Conservation (phyloP, 2,113 vertebrate genomes). For the Plecturocebus donacophilus region DNA sequence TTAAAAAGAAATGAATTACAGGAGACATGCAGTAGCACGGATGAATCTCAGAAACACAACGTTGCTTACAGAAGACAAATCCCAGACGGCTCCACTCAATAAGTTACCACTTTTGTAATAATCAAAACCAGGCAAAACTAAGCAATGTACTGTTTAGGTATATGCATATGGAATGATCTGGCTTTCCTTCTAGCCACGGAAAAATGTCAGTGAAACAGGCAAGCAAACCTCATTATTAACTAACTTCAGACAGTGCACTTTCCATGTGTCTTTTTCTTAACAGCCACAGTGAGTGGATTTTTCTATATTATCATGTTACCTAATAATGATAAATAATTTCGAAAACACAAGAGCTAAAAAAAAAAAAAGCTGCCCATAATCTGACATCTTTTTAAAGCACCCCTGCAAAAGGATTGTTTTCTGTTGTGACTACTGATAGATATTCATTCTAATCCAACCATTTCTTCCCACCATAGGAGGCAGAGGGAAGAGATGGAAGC, state of each 20-base stretch:
- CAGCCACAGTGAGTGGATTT: background rate
- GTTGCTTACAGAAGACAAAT: background rate
- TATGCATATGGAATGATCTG: rapidly evolving
- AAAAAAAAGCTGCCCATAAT: background rate
- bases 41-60: background rate
- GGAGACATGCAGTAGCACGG: rapidly evolving
- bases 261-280: background rate
- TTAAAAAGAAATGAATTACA: background rate
- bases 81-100: rapidly evolving
- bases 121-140: background rate
- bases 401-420: too few species aligned
- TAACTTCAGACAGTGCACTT: rapidly evolving
- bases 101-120: background rate
- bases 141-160: rapidly evolving
- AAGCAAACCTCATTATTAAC: background rate
- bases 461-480: rapidly evolving
- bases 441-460: rapidly evolving
- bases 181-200: background rate
- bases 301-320: background rate
- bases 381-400: background rate
- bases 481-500: rapidly evolving
- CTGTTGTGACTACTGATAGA: too few species aligned
- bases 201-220: background rate
- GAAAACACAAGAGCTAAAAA: background rate
- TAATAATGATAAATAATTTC: background rate